phyloP scores from a whole-genome alignment of 2,113 vertebrate genomes.

The Beaufortia kweichowensis region DNA sequence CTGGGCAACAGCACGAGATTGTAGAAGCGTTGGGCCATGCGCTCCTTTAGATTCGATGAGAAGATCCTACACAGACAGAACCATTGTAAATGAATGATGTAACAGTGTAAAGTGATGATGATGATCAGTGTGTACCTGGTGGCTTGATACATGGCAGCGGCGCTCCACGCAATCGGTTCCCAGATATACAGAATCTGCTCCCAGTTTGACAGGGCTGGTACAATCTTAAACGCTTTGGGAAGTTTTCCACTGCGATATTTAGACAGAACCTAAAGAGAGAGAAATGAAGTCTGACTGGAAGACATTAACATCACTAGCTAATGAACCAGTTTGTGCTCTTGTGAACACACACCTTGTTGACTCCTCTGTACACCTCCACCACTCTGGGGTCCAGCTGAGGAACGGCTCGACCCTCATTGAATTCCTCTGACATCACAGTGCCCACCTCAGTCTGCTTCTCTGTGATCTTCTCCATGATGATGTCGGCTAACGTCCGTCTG shows the following conservation, averaged over 20 bases:
- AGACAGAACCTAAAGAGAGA: constrained; percentile 81
- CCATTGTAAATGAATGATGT: too few relatives aligned
- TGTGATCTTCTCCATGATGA: constrained; percentile 97
- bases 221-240: constrained; percentile 96
- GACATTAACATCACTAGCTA: not conserved
- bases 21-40: constrained; percentile 96
- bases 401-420: constrained; percentile 81
- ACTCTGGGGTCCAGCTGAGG: constrained; percentile 88
- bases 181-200: constrained; percentile 95
- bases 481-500: constrained; percentile 90
- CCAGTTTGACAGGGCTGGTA: constrained; percentile 95
- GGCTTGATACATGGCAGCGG: constrained; percentile 96
- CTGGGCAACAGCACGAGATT: constrained; percentile 92
- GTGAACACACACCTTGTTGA: constrained; percentile 80
- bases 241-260: constrained; percentile 94
- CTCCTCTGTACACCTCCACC: constrained; percentile 88
- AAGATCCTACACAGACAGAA: constrained; percentile 82
- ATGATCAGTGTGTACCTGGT: constrained; percentile 77
- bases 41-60: constrained; percentile 92
- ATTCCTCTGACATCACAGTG: constrained; percentile 86
- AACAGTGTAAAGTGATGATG: not conserved
- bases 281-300: constrained; percentile 5
- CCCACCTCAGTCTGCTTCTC: constrained; percentile 97
- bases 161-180: constrained; percentile 92
- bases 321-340: too few relatives aligned